Percentiles rank a stretch among this genome's conserved stretches.
Conservation (phyloP, 2,797 vertebrate genomes). For the Vultur gryphus region DNA sequence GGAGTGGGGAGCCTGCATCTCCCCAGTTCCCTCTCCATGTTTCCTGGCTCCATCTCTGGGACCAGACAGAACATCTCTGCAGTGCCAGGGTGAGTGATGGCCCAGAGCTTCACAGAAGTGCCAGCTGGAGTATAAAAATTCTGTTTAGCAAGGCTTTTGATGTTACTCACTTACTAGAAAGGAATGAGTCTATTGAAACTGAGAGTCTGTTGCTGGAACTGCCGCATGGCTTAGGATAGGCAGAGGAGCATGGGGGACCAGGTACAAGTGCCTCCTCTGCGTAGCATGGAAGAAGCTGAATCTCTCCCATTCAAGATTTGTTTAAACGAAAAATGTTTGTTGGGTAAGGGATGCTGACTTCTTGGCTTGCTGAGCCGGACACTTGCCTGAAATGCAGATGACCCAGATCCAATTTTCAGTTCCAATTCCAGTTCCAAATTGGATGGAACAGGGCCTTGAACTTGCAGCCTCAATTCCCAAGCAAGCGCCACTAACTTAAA, state of each 20-base stretch:
- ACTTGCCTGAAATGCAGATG: constrained; percentile 14
- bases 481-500: not conserved
- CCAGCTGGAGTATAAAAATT: not conserved
- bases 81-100: not conserved
- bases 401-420: not conserved
- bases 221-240: not conserved
- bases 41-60: not conserved
- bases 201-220: not conserved
- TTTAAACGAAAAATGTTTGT: not conserved
- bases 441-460: not conserved
- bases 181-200: not conserved
- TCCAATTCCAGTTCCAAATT: not conserved
- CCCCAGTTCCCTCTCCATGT: not conserved
- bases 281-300: not conserved
- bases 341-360: not conserved
- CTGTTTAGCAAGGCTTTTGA: not conserved
- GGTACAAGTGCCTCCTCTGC: not conserved
- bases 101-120: not conserved
- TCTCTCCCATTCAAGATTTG: not conserved
- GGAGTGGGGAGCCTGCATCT: not conserved
- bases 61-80: not conserved
- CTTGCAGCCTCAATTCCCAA: not conserved
- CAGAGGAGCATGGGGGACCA: accelerated
- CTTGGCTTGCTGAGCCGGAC: not conserved
- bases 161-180: not conserved